Evolutionary conservation across 2,888 invertebrate genomes (phyloP), one percentile per base, ranked within the genome.

Genomic region (Osmoderma eremita): DNA sequence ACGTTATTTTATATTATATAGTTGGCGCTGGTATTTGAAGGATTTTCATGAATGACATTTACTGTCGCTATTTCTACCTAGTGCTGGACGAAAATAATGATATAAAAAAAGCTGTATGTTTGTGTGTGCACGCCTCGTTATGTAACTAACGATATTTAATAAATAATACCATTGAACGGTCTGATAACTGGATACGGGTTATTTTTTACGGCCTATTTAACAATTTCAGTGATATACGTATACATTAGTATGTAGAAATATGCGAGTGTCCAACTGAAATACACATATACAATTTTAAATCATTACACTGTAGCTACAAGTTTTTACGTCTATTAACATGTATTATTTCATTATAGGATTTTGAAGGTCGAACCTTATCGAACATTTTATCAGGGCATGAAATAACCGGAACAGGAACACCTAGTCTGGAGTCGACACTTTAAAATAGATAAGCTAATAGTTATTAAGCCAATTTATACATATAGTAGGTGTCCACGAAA

Each of bases 31-130:
- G 42, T 58, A 58, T 58, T 45, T 42, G 58, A 58, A 58, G 58
- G 58, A 58, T 58, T 58, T 58, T 58, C 22, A 58, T 58, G 58
- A 58, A 58, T 58, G 58, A 58, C 58, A 58, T 58, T 58, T 58
- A 58, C 58, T 58, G 58, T 45, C 24, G 58, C 58, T 58, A 58
- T 58, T 58, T 58, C 58, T 24, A 58, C 42, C 58, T n/a, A 5
- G 42, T 24, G 42, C 22, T 30, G 15, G 15, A 22, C 8, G 42
- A 42, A 45, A 58, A 42, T 24, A 58, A 56, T 18, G 22, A n/a
- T 45, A 45, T n/a, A 45, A 17, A 15, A 17, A 18, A 8, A n/a
- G n/a, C 1, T 45, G 13, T 45, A 45, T 15, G 15, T 45, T 3
- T 45, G 20, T 15, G 13, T 22, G 13, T 22, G 15, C 24, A 13